A percentile compares a stretch with the other conserved stretches of the same genome.
These are phyloP conservation scores for Coturnix japonica DNA, from an alignment of 2,113 vertebrate species.

Conservation along the genomic window DNA sequence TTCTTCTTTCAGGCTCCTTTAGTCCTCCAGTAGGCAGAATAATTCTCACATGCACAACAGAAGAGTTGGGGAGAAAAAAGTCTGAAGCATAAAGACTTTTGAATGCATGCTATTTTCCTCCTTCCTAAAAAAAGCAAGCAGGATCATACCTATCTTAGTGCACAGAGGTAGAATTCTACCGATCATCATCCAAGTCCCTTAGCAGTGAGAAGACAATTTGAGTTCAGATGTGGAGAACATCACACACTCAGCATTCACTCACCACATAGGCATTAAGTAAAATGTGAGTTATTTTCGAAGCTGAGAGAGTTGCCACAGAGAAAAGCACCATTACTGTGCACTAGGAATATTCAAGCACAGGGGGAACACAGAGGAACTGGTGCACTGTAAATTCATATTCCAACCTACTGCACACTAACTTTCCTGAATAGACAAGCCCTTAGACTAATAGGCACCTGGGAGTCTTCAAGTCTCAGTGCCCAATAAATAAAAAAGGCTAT, in stretches of 20 bases:
- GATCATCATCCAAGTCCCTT: not conserved
- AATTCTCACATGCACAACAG: not conserved
- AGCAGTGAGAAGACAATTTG: not conserved
- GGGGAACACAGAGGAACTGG: slow-evolving; percentile 25
- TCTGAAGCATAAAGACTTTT: not conserved
- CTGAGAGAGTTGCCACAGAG: slow-evolving; percentile 36
- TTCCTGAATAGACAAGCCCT: slow-evolving; percentile 58
- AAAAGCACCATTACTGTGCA: slow-evolving; percentile 16
- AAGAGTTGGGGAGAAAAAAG: not conserved
- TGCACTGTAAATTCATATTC: slow-evolving; percentile 67
- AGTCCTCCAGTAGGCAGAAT: not conserved
- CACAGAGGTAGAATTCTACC: not conserved
- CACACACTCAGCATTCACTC: not conserved
- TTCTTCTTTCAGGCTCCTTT: not conserved
- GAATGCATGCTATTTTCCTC: not conserved
- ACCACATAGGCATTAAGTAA: not conserved
- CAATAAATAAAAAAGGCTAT: slow-evolving; percentile 68
- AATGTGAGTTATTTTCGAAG: slow-evolving; percentile 41
- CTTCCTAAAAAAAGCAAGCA: not conserved
- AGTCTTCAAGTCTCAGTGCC: slow-evolving; percentile 68
- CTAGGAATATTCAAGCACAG: slow-evolving; percentile 55
- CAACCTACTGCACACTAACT: slow-evolving; percentile 56
- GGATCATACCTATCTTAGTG: not conserved
- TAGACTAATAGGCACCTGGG: slow-evolving; percentile 70
- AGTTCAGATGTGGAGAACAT: not conserved